Evolutionary conservation across 2,113 vertebrate species (phyloP).

Genomic region (Lamprologus callipterus): DNA sequence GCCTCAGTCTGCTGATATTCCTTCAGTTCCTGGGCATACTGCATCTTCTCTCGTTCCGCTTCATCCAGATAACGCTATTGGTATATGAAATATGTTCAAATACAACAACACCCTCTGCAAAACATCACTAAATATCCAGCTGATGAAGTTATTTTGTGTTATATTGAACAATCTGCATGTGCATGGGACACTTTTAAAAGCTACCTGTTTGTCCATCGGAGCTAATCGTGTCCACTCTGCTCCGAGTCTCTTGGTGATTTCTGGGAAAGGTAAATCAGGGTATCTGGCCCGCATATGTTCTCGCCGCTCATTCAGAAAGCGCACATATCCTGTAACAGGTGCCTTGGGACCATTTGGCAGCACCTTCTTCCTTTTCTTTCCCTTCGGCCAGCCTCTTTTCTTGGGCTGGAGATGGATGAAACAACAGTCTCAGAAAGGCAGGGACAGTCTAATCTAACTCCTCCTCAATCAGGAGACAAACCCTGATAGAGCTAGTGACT

Average conservation of each 20-base stretch:
- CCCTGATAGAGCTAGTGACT: background rate
- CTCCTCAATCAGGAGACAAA: background rate
- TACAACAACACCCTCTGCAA: background rate
- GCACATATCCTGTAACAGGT: slow-evolving; percentile 89
- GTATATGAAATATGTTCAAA: background rate
- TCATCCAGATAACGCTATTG: slow-evolving; percentile 88
- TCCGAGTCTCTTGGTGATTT: slow-evolving; percentile 96
- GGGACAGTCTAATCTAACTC: background rate
- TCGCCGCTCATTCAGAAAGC: slow-evolving; percentile 89
- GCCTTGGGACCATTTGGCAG: slow-evolving; percentile 96
- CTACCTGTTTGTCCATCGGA: slow-evolving; percentile 84
- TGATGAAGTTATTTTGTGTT: background rate
- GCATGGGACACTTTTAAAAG: background rate
- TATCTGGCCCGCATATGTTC: slow-evolving; percentile 89
- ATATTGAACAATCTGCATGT: background rate
- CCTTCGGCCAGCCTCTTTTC: slow-evolving; percentile 97
- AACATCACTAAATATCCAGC: background rate
- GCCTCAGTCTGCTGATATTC: slow-evolving; percentile 97
- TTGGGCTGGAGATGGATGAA: slow-evolving; percentile 74
- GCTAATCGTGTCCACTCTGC: slow-evolving; percentile 94
- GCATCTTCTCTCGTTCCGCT: slow-evolving; percentile 91
- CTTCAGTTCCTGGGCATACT: slow-evolving; percentile 89
- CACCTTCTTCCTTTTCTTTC: slow-evolving; percentile 98
- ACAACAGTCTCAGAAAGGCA: background rate
- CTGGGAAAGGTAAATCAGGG: slow-evolving; percentile 90